phyloP scores from a whole-genome alignment of 2,797 vertebrate genomes.

The Ctenopoma kingsleyae region DNA sequence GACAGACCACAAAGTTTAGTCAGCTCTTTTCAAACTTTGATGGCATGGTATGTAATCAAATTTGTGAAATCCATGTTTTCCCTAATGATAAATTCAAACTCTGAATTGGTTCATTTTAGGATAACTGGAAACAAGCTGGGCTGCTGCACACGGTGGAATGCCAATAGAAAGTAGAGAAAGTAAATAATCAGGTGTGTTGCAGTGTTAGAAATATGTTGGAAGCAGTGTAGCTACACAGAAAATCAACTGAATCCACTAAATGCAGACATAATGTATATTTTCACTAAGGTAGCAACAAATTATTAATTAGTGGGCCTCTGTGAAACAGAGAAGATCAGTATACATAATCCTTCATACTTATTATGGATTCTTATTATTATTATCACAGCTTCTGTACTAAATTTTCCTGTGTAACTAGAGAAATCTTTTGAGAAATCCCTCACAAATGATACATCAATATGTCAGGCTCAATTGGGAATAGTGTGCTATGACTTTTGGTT shows the following conservation, averaged over 20 bases:
- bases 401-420: no score
- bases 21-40: conserved; percentile 15
- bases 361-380: no score
- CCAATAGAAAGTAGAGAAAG: conserved; percentile 39
- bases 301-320: no score
- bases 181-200: conserved; percentile 36
- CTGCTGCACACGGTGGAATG: conserved; percentile 34
- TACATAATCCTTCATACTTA: no score
- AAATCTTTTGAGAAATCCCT: no score
- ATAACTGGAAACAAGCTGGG: conserved; percentile 58
- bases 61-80: conserved; percentile 55
- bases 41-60: conserved; percentile 32
- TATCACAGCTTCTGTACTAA: no score
- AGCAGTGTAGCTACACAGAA: conserved; percentile 8
- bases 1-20: conserved; percentile 29
- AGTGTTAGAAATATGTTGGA: conserved; percentile 49
- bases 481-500: no score
- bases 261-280: not conserved
- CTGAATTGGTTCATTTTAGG: conserved; percentile 50
- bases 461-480: no score
- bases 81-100: conserved; percentile 48
- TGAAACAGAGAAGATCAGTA: no score
- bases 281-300: not conserved
- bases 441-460: no score
- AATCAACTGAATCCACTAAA: conserved; percentile 7